phyloP scores from a whole-genome alignment of 2,797 vertebrate genomes.

The Acanthornis magna region DNA sequence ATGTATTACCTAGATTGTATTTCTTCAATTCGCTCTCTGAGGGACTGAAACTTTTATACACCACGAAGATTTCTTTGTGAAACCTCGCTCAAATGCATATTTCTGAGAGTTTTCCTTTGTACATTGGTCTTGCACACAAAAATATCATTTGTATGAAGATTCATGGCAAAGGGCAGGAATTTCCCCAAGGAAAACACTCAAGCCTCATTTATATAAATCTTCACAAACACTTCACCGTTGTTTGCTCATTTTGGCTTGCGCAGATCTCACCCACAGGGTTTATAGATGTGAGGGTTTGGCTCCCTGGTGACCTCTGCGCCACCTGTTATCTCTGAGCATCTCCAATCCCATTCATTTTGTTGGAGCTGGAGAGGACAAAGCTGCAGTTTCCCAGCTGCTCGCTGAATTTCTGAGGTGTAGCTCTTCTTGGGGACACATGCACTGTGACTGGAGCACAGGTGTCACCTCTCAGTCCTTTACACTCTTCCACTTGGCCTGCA shows the following conservation, averaged over 20 bases:
- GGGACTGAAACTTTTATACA: neutral
- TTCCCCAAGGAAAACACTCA: neutral
- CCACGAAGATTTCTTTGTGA: neutral
- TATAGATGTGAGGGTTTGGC: neutral
- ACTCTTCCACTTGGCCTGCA: neutral
- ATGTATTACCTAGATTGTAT: neutral
- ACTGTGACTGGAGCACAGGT: neutral
- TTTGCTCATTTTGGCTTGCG: neutral
- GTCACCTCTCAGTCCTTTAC: neutral
- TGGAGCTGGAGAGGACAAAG: neutral
- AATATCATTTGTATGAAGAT: neutral
- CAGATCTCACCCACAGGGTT: accelerated
- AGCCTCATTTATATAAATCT: neutral
- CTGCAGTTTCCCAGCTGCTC: neutral
- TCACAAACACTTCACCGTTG: neutral
- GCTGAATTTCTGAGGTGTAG: neutral
- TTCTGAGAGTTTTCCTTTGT: neutral
- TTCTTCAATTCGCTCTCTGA: neutral
- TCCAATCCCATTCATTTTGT: neutral
- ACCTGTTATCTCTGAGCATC: neutral
- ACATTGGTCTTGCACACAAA: constrained; percentile 1
- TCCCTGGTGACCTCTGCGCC: neutral
- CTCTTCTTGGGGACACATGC: neutral
- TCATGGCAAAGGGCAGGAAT: neutral
- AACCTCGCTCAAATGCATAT: neutral